phyloP scores from a whole-genome alignment of 2,797 vertebrate genomes.

The Chelmon rostratus region DNA sequence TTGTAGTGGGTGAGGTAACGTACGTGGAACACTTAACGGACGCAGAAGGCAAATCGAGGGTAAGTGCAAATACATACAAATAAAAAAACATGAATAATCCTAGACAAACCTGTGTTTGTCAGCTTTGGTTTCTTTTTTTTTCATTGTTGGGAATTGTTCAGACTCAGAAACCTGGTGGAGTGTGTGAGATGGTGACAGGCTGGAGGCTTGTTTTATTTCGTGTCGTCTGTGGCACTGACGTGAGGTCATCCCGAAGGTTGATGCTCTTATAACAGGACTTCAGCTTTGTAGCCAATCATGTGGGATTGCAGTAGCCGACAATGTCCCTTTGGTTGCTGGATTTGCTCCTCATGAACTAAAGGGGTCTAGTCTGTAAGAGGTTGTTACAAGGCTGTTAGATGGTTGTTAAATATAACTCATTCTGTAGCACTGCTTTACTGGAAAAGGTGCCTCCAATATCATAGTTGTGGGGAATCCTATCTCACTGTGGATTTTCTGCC shows the following conservation, averaged over 20 bases:
- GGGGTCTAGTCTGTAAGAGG: constrained; percentile 75
- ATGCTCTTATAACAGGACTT: constrained; percentile 79
- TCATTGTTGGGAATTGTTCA: constrained; percentile 80
- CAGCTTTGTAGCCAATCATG: constrained; percentile 81
- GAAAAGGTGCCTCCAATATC: constrained; percentile 69
- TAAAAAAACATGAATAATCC: constrained; percentile 78
- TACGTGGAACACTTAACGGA: constrained; percentile 99
- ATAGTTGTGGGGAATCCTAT: constrained; percentile 70
- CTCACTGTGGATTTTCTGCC: constrained; percentile 74
- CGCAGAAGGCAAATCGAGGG: constrained; percentile 99
- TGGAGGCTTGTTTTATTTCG: constrained; percentile 82
- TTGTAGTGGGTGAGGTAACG: constrained; percentile 99
- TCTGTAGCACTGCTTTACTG: constrained; percentile 65
- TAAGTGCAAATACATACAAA: constrained; percentile 94
- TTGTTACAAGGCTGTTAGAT: constrained; percentile 78
- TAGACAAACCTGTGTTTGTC: constrained; percentile 88
- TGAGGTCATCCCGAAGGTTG: constrained; percentile 80
- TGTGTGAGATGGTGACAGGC: constrained; percentile 86
- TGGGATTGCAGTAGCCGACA: constrained; percentile 76
- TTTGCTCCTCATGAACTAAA: constrained; percentile 76
- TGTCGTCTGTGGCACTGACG: constrained; percentile 84
- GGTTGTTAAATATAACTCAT: constrained; percentile 72
- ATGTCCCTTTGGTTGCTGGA: constrained; percentile 77
- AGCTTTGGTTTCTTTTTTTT: constrained; percentile 85
- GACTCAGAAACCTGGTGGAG: constrained; percentile 75